These are phyloP conservation scores for Sternarchorhynchus goeldii DNA, from an alignment of 2,797 vertebrate species.

Conservation along the genomic window DNA sequence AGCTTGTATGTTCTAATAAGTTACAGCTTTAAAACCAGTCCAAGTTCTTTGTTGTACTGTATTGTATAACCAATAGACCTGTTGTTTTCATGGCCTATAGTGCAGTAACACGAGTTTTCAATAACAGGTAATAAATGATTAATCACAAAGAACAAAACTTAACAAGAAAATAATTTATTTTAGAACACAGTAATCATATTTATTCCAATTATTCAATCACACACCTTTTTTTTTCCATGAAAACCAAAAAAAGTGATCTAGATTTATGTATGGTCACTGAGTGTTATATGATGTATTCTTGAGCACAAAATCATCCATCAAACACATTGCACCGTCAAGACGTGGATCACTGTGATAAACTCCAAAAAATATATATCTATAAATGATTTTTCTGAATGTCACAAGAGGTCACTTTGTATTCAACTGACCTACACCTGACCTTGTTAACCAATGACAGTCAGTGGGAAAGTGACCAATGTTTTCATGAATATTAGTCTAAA, in stretches of 20 bases:
- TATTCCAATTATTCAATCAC: constrained; percentile 70
- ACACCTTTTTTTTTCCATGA: constrained; percentile 61
- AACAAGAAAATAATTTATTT: constrained; percentile 86
- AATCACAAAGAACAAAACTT: constrained; percentile 32
- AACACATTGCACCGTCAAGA: constrained; percentile 42
- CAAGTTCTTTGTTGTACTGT: too few species aligned
- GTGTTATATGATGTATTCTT: constrained; percentile 26
- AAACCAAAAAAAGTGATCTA: constrained; percentile 65
- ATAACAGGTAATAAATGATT: too few species aligned
- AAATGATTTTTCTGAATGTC: neutral
- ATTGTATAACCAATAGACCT: too few species aligned
- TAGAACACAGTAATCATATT: constrained; percentile 72
- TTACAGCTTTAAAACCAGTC: too few species aligned
- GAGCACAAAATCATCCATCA: constrained; percentile 39
- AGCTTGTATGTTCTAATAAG: too few species aligned
- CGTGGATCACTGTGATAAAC: constrained; percentile 14
- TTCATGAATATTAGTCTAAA: constrained; percentile 16
- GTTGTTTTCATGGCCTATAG: too few species aligned
- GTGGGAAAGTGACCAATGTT: constrained; percentile 10
- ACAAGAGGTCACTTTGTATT: neutral
- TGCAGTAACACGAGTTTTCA: too few species aligned
- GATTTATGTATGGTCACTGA: constrained; percentile 58
- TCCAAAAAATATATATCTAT: constrained; percentile 1
- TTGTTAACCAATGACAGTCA: constrained; percentile 10
- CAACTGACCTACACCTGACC: constrained; percentile 9